Evolutionary conservation across 2,797 vertebrate genomes (phyloP), one percentile per base, ranked within the genome.

Genomic region (Chrosomus eos): DNA sequence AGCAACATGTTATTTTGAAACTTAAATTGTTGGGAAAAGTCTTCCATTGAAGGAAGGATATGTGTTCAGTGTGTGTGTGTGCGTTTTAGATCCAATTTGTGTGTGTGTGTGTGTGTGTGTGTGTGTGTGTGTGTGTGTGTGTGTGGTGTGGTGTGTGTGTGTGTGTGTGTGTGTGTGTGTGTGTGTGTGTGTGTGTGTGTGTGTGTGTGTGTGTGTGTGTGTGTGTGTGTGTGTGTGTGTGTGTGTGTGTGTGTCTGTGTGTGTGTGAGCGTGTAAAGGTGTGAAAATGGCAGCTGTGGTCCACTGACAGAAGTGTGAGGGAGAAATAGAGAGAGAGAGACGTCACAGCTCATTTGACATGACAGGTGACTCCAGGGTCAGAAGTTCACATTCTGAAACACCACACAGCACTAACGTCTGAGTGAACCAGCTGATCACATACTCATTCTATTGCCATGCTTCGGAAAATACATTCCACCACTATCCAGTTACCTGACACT

Each of bases 281-380:
- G 64, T 70, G 64, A 68, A 68, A 81, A 66, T 81, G 45, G 18
- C 79, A 81, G 48, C 79, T 70, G 79, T 40, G 33, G 31, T 68
- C 28, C 18, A 33, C 10, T 68, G 45, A 81, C 66, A 68, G 64
- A 60, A 60, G 13, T n/a, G 16, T 55, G 9, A 3, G 14, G 19
- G 21, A 58, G 68, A 60, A 7, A 26, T 7, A 66, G 7, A 60
- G 40, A 62, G 26, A 40, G 19, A 80, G 8, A 75, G 43, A 84
- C 6, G 45, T 84, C 64, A 81, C 13, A 51, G 58, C 43, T 70
- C 58, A 64, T 76, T 82, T 66, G 58, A 62, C 79, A 45, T 70
- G 66, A 70, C 70, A 84, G 75, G 81, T 83, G 85, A 72, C 85
- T 67, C 31, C 68, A 80, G 75, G 76, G 81, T 80, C 66, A 78